These are phyloP conservation scores for Catonia carolina DNA, from an alignment of 2,888 invertebrate species.

Conservation along the genomic window DNA sequence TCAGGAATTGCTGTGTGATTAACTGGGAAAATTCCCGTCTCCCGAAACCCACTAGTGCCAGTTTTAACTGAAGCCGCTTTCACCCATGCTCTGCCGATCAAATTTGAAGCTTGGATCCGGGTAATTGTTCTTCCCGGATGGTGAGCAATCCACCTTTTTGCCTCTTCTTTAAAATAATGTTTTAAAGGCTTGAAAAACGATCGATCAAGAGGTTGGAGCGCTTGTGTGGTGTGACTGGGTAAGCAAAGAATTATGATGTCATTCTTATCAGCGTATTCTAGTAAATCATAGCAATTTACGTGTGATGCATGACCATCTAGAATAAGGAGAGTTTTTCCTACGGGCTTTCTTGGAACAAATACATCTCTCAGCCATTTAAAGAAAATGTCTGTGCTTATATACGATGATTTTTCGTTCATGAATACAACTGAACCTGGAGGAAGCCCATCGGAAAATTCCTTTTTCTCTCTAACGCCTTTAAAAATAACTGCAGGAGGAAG, in stretches of 20 bases:
- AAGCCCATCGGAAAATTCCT: constrained; percentile 14
- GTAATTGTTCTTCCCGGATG: constrained; percentile 1
- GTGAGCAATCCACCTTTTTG: neutral
- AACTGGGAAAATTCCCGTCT: constrained; percentile 1
- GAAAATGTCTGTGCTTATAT: constrained; percentile 12
- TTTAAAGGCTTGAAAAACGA: constrained; percentile 16
- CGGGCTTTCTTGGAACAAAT: constrained; percentile 15
- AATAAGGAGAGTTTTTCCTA: constrained; percentile 11
- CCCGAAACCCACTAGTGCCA: neutral
- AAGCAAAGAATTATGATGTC: constrained; percentile 5
- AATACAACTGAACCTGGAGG: constrained; percentile 16
- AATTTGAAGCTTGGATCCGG: neutral
- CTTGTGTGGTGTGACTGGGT: constrained; percentile 8
- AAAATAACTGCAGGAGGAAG: constrained; percentile 9
- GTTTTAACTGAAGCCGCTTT: too few species aligned
- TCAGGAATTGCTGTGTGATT: too few species aligned
- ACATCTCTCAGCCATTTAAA: constrained; percentile 15
- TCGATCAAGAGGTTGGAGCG: constrained; percentile 15
- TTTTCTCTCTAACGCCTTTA: constrained; percentile 11
- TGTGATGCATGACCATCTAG: constrained; percentile 15
- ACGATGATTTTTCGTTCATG: constrained; percentile 13
- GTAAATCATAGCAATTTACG: constrained; percentile 9
- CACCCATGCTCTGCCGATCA: too few species aligned
- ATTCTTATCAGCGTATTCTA: constrained; percentile 13
- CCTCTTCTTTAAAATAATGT: neutral